Percentiles rank a stretch among this genome's conserved stretches.
These are phyloP conservation scores for Halcyon leucocephala DNA, from an alignment of 2,797 vertebrate genomes.

Conservation along the genomic window DNA sequence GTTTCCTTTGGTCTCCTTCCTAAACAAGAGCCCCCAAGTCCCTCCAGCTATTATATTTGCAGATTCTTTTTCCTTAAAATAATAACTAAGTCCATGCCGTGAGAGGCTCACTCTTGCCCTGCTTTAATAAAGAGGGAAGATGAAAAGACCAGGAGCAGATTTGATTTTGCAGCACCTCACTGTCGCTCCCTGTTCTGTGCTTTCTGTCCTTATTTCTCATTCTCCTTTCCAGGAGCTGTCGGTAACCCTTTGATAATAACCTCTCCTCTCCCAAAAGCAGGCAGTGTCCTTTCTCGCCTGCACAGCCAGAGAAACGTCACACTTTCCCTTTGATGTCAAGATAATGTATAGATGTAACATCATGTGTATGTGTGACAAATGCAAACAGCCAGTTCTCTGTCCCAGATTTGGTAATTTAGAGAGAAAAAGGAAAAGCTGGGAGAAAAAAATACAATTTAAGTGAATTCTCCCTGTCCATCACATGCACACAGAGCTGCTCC, in stretches of 20 bases:
- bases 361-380: neutral
- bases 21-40: neutral
- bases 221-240: conserved; percentile 5
- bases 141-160: conserved; percentile 1
- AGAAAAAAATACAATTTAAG: neutral
- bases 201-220: neutral
- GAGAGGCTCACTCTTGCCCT: neutral
- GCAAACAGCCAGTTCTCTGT: neutral
- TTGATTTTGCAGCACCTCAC: neutral
- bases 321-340: conserved; percentile 1
- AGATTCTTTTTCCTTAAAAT: neutral
- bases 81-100: rapidly evolving
- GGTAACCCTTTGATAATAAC: conserved; percentile 13
- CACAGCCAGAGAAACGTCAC: neutral
- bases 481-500: neutral
- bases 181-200: neutral
- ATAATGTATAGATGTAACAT: neutral
- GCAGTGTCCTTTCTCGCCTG: neutral
- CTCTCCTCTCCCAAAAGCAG: neutral
- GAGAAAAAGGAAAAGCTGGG: neutral
- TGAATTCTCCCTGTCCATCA: neutral
- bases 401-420: neutral
- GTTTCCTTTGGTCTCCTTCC: neutral
- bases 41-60: neutral
- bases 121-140: conserved; percentile 1